A percentile compares a stretch with the other conserved stretches of the same genome.
These are phyloP conservation scores for Strigamia crassipes DNA, from an alignment of 2,888 invertebrate genomes.

Conservation along the genomic window DNA sequence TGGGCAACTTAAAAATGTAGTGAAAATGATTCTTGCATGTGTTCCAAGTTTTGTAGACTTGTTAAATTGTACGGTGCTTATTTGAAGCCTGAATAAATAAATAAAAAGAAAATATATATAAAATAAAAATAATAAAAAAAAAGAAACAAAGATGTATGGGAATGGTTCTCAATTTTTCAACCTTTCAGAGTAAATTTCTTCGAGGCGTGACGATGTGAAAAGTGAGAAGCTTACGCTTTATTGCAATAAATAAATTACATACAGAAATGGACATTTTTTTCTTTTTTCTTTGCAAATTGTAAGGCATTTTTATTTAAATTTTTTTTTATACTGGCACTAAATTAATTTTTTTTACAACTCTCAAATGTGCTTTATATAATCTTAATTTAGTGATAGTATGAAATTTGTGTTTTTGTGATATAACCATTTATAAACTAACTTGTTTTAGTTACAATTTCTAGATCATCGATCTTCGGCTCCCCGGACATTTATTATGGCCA, in stretches of 20 bases:
- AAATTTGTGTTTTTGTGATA: slow-evolving; percentile 17
- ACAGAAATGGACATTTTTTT: slow-evolving; percentile 25
- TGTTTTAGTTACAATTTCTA: neutral
- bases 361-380: neutral
- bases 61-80: slow-evolving; percentile 45
- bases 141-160: slow-evolving; percentile 1
- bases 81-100: slow-evolving; percentile 44
- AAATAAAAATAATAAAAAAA: neutral
- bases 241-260: slow-evolving; percentile 40
- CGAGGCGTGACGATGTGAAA: slow-evolving; percentile 8
- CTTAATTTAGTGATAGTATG: neutral
- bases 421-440: neutral
- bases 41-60: slow-evolving; percentile 45
- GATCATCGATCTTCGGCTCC: neutral
- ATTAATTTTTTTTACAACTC: neutral
- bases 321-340: neutral
- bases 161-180: slow-evolving; percentile 18
- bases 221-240: neutral
- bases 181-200: neutral
- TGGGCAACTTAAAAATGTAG: slow-evolving; percentile 23
- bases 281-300: neutral
- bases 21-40: slow-evolving; percentile 39
- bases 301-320: slow-evolving; percentile 13
- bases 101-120: too few species aligned
- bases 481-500: neutral